Evolutionary conservation across 2,888 invertebrate species (phyloP).

Genomic region (Dynastes tityus): DNA sequence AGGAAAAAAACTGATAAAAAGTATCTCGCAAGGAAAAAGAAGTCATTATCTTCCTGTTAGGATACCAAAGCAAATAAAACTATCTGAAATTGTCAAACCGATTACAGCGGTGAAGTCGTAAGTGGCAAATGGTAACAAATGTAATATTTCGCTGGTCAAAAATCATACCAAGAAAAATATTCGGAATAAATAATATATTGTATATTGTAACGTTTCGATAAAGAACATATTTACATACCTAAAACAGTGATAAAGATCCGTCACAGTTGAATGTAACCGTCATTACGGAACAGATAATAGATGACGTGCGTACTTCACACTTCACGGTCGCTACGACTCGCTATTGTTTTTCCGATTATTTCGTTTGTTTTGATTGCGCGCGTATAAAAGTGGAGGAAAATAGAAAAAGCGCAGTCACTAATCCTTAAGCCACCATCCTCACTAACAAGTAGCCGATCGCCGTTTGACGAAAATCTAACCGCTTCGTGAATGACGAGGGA

Average conservation of each 20-base stretch:
- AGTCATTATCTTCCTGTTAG: neutral
- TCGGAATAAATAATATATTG: neutral
- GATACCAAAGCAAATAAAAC: neutral
- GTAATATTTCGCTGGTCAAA: neutral
- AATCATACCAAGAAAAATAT: neutral
- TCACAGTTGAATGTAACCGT: neutral
- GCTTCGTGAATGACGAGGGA: constrained; percentile 21
- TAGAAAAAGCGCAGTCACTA: neutral
- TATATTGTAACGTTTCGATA: neutral
- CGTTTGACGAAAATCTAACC: constrained; percentile 31
- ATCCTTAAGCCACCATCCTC: constrained; percentile 12
- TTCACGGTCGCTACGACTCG: neutral
- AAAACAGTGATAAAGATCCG: neutral
- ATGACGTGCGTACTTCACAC: neutral
- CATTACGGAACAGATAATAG: neutral
- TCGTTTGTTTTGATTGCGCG: too few species aligned
- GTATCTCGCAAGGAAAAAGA: neutral
- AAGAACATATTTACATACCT: neutral
- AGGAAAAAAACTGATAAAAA: neutral
- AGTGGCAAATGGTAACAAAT: neutral
- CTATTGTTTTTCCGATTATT: neutral
- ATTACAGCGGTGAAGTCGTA: neutral
- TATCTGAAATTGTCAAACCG: neutral
- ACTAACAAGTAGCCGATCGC: constrained; percentile 29
- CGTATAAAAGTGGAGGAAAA: too few species aligned